Percentiles rank a stretch among this genome's conserved stretches.
phyloP scores from a whole-genome alignment of 2,113 vertebrate genomes.

The Pseudorhombus dupliciocellatus region DNA sequence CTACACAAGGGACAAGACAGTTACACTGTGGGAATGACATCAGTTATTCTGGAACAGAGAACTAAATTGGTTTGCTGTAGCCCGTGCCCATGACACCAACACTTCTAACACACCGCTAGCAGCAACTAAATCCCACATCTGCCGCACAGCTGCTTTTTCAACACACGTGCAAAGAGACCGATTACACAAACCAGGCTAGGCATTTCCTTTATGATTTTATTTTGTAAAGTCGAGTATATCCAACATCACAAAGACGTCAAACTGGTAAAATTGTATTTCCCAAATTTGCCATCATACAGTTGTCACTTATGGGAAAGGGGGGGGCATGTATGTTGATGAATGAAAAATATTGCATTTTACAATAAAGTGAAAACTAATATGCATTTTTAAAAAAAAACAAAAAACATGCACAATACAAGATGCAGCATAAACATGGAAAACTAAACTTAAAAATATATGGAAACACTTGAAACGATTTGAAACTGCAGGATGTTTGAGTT shows the following conservation, averaged over 20 bases:
- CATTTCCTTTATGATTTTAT: background rate
- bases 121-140: too few relatives aligned
- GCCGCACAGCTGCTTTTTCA: background rate
- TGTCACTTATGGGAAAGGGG: constrained; percentile 44
- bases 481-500: constrained; percentile 63
- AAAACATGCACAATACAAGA: constrained; percentile 68
- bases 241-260: constrained; percentile 30
- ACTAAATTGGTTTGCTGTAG: too few relatives aligned
- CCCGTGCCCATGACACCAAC: too few relatives aligned
- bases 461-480: constrained; percentile 50
- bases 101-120: too few relatives aligned
- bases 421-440: constrained; percentile 60
- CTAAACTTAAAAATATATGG: constrained; percentile 47
- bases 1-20: too few relatives aligned
- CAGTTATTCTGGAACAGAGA: too few relatives aligned
- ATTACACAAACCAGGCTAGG: background rate
- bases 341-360: constrained; percentile 63
- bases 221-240: background rate
- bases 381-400: constrained; percentile 53
- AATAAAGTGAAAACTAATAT: constrained; percentile 65
- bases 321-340: constrained; percentile 53
- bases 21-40: too few relatives aligned
- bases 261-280: constrained; percentile 77
- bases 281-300: constrained; percentile 60
- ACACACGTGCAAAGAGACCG: background rate